Base-by-base conservation (phyloP, 2,888 invertebrate genomes). In the Morpho achilles region DNA sequence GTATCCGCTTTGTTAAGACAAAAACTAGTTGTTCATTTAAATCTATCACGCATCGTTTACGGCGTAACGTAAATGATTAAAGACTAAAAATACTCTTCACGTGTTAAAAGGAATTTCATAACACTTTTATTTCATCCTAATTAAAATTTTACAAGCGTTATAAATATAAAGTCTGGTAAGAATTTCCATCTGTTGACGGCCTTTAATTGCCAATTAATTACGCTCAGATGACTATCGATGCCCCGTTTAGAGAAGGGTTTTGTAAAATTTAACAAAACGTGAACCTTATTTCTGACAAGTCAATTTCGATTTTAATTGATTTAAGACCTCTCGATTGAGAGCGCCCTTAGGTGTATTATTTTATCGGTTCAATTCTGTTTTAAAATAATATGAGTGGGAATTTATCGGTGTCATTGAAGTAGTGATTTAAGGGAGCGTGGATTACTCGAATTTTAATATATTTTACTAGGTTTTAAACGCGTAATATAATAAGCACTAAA, bases 361-460 rank as follows among this genome's bases (percentile, higher is more conserved):
- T 85, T 87, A 82, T 85, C 84, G 79, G 82, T 79, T 76, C 77
- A 80, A 75, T 83, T 79, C 79, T 79, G 79, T 73, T 82, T 77
- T 76, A 65, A 79, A 82, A 84, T 87, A 88, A 88, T 88, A 86
- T 82, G 80, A 80, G 78, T 71, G 67, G 71, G 77, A 83, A 88
- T 88, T 88, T 88, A 88, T 88, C 74, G 87, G 79, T 83, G 86
- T 83, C 85, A 82, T 82, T 77, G 77, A 32, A 32, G 71, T 64
- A 69, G 75, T 82, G 82, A 86, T 85, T 87, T 84, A 84, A 69
- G 69, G 72, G 69, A 53, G 44, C 32, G 32, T 32, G 32, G 43
- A 43, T n/a, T 43, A 3, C 2, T 43, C n/a, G 43, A 43, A 43
- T 43, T n/a, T 5, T 32, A 32, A 32, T 5, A 32, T 32, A 32